Conservation (phyloP, 2,113 vertebrate genomes). For the Trichomycterus rosablanca region DNA sequence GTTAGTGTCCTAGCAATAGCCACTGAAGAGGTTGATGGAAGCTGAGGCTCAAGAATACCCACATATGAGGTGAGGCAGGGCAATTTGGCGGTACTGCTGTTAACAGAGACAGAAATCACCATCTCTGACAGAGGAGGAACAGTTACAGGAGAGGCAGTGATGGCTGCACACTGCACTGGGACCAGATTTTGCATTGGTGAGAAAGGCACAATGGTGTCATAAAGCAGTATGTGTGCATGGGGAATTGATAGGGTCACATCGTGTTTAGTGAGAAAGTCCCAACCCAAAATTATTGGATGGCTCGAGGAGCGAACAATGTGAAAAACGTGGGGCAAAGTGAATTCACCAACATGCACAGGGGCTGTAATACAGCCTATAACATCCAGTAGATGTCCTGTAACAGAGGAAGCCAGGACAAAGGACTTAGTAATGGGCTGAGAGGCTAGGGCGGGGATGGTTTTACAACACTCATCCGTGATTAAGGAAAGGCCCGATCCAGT, state of each 20-base stretch:
- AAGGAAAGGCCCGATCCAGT: neutral
- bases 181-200: too few species aligned
- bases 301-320: neutral
- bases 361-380: constrained; percentile 2
- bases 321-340: constrained; percentile 1
- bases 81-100: neutral
- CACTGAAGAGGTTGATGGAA: neutral
- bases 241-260: neutral
- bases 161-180: too few species aligned
- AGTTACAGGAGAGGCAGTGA: too few species aligned
- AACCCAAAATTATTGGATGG: neutral
- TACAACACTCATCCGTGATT: constrained; percentile 9
- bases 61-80: neutral
- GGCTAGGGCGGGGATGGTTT: neutral
- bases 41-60: too few species aligned
- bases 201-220: too few species aligned
- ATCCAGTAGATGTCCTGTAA: neutral
- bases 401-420: neutral
- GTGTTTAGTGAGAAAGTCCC: neutral
- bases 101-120: too few species aligned
- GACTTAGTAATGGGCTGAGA: constrained; percentile 8
- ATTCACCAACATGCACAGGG: constrained; percentile 4
- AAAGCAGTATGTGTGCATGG: too few species aligned
- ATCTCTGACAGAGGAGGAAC: too few species aligned
- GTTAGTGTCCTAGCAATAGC: constrained; percentile 3